phyloP scores from a whole-genome alignment of 2,888 invertebrate genomes.

The Branchipolynoe longqiensis region DNA sequence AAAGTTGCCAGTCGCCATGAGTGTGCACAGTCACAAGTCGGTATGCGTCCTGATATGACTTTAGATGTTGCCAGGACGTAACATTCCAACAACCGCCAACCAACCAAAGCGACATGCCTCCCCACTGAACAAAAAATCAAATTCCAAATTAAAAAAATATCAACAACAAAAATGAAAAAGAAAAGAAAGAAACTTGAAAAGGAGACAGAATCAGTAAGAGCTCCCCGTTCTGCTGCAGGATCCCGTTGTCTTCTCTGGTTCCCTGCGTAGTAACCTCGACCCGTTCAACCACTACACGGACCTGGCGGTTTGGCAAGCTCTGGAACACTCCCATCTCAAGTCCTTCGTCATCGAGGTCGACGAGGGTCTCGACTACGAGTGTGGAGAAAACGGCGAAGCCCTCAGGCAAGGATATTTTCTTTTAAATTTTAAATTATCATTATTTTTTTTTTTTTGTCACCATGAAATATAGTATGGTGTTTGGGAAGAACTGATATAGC shows the following conservation, averaged over 20 bases:
- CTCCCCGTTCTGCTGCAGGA: constrained; percentile 63
- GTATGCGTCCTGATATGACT: too few relatives aligned
- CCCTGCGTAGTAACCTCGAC: constrained; percentile 68
- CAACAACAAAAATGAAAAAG: background rate
- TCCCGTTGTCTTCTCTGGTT: constrained; percentile 69
- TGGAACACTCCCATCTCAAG: constrained; percentile 67
- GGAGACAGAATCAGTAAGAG: too few relatives aligned
- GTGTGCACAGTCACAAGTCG: too few relatives aligned
- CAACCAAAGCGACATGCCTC: too few relatives aligned
- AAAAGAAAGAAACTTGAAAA: background rate
- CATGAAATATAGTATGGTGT: too few relatives aligned
- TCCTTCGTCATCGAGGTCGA: constrained; percentile 56
- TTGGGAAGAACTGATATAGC: too few relatives aligned
- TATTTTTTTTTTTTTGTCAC: too few relatives aligned
- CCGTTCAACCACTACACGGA: constrained; percentile 68
- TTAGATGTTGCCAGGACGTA: too few relatives aligned
- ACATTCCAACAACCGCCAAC: too few relatives aligned
- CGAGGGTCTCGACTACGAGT: constrained; percentile 61
- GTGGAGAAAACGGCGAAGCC: constrained; percentile 67
- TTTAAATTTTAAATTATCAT: background rate
- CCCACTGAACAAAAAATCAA: too few relatives aligned
- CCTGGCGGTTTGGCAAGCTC: constrained; percentile 65
- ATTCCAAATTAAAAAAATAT: background rate
- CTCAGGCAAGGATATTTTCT: constrained; percentile 58
- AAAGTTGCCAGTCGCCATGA: too few relatives aligned